Base-by-base conservation (phyloP, 2,888 invertebrate species). In the Druceiella hillmani region DNA sequence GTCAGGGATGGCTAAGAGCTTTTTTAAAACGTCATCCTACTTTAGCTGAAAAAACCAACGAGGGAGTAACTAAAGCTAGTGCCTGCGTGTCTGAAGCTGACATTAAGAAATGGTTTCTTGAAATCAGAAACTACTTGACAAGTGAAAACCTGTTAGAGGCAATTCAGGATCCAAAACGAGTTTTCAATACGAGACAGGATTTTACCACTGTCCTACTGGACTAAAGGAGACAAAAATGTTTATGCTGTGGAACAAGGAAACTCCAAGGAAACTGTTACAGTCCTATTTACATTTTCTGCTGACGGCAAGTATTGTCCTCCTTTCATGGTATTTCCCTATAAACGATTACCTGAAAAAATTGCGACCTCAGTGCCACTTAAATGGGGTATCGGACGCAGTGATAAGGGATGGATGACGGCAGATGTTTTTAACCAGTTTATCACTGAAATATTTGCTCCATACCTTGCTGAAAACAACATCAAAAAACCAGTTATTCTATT, bases 141-240 rank as follows among this genome's bases (percentile, higher is more conserved):
- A n/a, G n/a, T n/a, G n/a, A n/a, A 42, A 14, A 38, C 17, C 25
- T 50, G 25, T 39, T 40, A 34, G 39, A 45, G 4, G 40, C 45
- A 3, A 39, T 51, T 29, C 31, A 46, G 3, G 49, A 54, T 42
- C 51, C 50, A 16, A 40, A 44, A 6, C 35, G 50, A 24, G 42
- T 54, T 33, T 52, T 44, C 41, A 54, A 53, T 45, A 55, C 42
- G 53, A 54, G 41, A 47, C 50, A 10, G 50, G 50, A 17, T 54
- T 54, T 43, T 47, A 47, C 29, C 41, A 53, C 17, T 52, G 50
- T 38, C 48, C 50, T 24, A 31, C 34, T 31, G 49, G 37, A 26
- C 40, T 17, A 44, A 44, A 37, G 45, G 44, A 26, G 24, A 27
- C 31, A 44, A 43, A 41, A 43, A 45, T 39, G 35, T 44, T 22